Percentiles rank a stretch among this genome's conserved stretches.
phyloP scores from a whole-genome alignment of 2,113 vertebrate genomes.

The Actenoides hombroni region DNA sequence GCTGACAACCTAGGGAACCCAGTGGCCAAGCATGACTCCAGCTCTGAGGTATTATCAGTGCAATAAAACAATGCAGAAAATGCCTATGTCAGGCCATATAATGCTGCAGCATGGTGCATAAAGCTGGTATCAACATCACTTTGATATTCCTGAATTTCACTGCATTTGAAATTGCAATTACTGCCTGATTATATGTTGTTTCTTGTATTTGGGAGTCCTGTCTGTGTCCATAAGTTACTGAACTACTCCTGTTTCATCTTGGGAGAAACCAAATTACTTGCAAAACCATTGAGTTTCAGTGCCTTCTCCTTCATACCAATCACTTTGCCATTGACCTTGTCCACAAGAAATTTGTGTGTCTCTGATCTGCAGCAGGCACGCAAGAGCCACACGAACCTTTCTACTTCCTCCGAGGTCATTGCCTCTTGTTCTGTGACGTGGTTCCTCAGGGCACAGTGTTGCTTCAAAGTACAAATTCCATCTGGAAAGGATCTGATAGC shows the following conservation, averaged over 20 bases:
- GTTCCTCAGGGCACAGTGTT: conserved; percentile 1
- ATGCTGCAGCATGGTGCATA: not conserved
- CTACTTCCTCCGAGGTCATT: conserved; percentile 19
- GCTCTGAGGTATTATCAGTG: not conserved
- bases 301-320: not conserved
- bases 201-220: not conserved
- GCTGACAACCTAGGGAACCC: not conserved
- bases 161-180: not conserved
- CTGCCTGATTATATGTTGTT: not conserved
- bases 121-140: not conserved
- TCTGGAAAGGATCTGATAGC: conserved; percentile 29
- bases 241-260: not conserved
- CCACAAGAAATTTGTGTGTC: not conserved
- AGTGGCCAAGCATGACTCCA: not conserved
- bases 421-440: not conserved
- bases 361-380: not conserved
- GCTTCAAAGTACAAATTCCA: conserved; percentile 36
- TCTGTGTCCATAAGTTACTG: not conserved
- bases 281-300: not conserved
- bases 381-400: conserved; percentile 28
- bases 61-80: not conserved
- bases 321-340: not conserved
- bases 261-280: not conserved
- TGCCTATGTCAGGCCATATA: not conserved
- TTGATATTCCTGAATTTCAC: not conserved